Evolutionary conservation across 2,888 invertebrate genomes (phyloP).

Genomic region (Clepsis dumicolana): DNA sequence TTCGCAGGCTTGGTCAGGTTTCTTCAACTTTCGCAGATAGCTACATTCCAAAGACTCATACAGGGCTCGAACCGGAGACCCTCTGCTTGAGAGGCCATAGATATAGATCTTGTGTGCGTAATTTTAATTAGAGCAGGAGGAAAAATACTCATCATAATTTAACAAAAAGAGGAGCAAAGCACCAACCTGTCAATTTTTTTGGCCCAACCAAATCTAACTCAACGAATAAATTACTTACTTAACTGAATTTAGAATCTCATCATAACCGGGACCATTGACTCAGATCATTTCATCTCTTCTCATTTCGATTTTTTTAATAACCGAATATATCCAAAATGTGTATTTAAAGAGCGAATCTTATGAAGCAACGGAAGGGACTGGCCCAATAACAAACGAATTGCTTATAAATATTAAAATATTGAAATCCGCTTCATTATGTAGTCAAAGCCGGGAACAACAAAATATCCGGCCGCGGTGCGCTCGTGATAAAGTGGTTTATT

Average conservation of each 20-base stretch:
- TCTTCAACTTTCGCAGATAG: too few species aligned
- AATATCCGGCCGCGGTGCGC: slow-evolving; percentile 62
- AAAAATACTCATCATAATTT: too few species aligned
- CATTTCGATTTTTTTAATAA: slow-evolving; percentile 17
- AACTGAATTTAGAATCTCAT: not conserved
- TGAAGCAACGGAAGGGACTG: slow-evolving; percentile 46
- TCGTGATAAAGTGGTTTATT: slow-evolving; percentile 66
- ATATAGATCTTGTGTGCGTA: too few species aligned
- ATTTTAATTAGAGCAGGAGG: too few species aligned
- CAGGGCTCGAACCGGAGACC: too few species aligned
- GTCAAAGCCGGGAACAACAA: slow-evolving; percentile 71
- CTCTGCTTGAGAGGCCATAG: too few species aligned
- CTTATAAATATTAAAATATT: slow-evolving; percentile 80
- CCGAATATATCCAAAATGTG: slow-evolving; percentile 23
- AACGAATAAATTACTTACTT: too few species aligned
- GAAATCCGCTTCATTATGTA: slow-evolving; percentile 74
- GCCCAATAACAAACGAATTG: slow-evolving; percentile 66
- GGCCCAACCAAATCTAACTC: too few species aligned
- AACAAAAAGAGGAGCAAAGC: too few species aligned
- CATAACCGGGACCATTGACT: not conserved
- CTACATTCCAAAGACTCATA: too few species aligned
- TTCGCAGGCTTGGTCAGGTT: too few species aligned
- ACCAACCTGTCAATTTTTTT: too few species aligned
- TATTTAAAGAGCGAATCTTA: slow-evolving; percentile 46
- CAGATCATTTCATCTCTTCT: not conserved